phyloP scores from a whole-genome alignment of 23 tunicate species.

The Styela clava region DNA sequence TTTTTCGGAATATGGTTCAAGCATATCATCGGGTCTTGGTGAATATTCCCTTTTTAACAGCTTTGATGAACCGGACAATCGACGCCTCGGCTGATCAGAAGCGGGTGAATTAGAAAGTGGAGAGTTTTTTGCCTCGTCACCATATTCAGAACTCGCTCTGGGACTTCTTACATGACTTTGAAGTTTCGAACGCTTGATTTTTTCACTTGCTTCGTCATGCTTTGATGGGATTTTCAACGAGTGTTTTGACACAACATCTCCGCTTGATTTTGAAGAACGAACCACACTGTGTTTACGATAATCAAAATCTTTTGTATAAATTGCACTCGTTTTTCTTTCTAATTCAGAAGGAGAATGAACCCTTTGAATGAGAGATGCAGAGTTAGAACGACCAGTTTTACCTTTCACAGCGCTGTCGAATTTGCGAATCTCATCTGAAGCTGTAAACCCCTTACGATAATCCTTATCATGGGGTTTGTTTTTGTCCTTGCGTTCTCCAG shows the following conservation, averaged over 20 bases:
- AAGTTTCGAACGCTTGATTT: neutral
- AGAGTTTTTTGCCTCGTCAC: neutral
- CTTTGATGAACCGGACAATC: constrained; percentile 9
- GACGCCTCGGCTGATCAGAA: neutral
- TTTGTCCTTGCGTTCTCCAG: neutral
- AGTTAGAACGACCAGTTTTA: neutral
- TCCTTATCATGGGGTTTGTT: constrained; percentile 20
- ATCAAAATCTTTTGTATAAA: constrained; percentile 25
- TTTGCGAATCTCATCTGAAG: neutral
- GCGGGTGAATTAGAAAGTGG: constrained; percentile 9
- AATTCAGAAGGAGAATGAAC: constrained; percentile 14
- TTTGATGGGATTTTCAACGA: neutral
- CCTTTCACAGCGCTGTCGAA: neutral
- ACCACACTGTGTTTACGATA: constrained; percentile 16
- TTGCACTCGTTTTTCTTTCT: neutral
- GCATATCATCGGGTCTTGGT: constrained; percentile 17
- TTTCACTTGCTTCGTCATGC: neutral
- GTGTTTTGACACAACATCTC: neutral
- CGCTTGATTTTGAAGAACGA: constrained; percentile 9
- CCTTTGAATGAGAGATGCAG: constrained; percentile 12
- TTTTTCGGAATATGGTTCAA: neutral
- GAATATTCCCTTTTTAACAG: constrained; percentile 68
- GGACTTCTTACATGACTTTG: neutral
- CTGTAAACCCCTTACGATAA: constrained; percentile 10
- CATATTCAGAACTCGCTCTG: neutral